These are phyloP conservation scores for Sitta carolinensis DNA, from an alignment of 2,797 vertebrate genomes.

Conservation along the genomic window DNA sequence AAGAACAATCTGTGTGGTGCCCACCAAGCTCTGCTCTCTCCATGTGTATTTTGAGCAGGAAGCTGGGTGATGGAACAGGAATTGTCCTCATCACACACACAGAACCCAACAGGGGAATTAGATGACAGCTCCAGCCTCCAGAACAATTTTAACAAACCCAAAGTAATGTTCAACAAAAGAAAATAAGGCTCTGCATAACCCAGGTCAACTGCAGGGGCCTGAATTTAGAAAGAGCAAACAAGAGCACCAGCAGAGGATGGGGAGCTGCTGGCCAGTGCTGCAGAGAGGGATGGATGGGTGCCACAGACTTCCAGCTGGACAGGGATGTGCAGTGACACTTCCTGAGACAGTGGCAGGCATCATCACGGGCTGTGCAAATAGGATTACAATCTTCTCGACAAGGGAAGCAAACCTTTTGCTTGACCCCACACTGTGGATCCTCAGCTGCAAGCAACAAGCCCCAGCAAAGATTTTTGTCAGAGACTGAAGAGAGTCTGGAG, in stretches of 20 bases:
- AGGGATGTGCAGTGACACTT: neutral
- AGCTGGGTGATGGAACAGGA: neutral
- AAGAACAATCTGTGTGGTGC: neutral
- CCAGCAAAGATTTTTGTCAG: neutral
- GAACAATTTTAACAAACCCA: neutral
- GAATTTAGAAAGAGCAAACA: neutral
- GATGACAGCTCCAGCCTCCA: neutral
- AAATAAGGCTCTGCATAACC: neutral
- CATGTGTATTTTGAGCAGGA: neutral
- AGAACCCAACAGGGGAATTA: neutral
- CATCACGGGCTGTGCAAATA: neutral
- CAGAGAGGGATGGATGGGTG: neutral
- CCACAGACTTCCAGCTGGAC: neutral
- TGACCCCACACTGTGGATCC: neutral
- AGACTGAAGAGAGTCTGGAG: neutral
- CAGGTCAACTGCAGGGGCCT: neutral
- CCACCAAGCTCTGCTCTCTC: neutral
- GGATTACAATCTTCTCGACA: neutral
- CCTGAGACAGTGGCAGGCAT: neutral
- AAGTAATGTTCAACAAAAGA: neutral
- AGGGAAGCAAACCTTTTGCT: neutral
- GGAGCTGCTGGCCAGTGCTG: neutral
- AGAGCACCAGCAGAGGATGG: neutral
- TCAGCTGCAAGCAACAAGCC: neutral
- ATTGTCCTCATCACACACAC: neutral